Percentiles rank a stretch among this genome's conserved stretches.
Conservation (phyloP, 2,888 invertebrate species). For the Epirrita christyi region DNA sequence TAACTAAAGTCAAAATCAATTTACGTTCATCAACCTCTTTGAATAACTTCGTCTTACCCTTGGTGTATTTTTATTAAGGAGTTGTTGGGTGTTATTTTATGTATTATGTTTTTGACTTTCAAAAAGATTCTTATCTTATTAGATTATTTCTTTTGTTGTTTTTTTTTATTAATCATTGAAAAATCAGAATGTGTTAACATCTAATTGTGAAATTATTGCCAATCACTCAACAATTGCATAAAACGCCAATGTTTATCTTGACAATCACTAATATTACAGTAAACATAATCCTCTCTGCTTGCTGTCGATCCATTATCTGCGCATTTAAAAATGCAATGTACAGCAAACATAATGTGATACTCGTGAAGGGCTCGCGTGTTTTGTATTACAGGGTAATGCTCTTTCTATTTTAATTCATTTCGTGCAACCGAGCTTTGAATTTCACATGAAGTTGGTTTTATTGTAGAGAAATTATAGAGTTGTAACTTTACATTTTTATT, state of each 20-base stretch:
- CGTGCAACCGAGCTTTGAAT: conserved; percentile 36
- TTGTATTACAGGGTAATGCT: conserved; percentile 45
- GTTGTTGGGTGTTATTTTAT: too few relatives aligned
- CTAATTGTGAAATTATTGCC: too few relatives aligned
- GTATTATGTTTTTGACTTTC: too few relatives aligned
- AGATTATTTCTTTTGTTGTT: too few relatives aligned
- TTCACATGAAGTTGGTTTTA: conserved; percentile 20
- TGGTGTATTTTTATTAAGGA: too few relatives aligned
- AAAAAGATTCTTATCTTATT: too few relatives aligned
- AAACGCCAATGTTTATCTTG: not conserved
- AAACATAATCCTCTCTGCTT: conserved; percentile 48
- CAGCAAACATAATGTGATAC: conserved; percentile 39
- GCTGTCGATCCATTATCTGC: conserved; percentile 42
- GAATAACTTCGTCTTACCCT: too few relatives aligned
- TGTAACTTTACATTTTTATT: conserved; percentile 7
- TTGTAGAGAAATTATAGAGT: conserved; percentile 1
- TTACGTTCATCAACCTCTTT: too few relatives aligned
- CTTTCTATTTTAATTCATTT: conserved; percentile 41
- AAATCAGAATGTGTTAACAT: too few relatives aligned
- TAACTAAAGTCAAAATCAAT: too few relatives aligned
- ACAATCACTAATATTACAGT: conserved; percentile 13
- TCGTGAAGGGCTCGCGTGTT: conserved; percentile 40
- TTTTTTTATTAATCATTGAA: too few relatives aligned
- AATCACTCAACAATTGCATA: too few relatives aligned
- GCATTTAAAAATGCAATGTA: conserved; percentile 43